A percentile compares a stretch with the other conserved stretches of the same genome.
These are phyloP conservation scores for Naso thynnoides DNA, from an alignment of 2,797 vertebrate genomes.

Conservation along the genomic window DNA sequence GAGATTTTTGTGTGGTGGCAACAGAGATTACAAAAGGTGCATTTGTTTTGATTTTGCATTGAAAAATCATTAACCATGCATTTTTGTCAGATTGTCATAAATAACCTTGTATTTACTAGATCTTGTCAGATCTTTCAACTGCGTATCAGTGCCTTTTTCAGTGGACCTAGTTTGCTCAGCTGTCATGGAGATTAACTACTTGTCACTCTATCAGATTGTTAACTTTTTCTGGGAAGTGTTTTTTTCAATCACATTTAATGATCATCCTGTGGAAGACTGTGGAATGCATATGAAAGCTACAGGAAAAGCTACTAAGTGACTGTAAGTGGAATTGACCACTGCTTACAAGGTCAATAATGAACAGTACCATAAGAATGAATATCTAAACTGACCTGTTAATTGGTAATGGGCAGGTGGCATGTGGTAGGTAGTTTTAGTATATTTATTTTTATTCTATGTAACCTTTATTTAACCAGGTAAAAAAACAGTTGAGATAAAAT, in stretches of 20 bases:
- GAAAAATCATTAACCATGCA: neutral
- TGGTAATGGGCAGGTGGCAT: neutral
- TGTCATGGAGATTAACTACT: neutral
- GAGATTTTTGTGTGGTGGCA: conserved; percentile 2
- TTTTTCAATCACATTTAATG: neutral
- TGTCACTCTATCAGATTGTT: neutral
- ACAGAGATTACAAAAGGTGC: neutral
- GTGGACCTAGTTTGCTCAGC: neutral
- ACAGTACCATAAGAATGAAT: neutral
- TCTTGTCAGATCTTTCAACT: neutral
- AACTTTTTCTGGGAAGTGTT: neutral
- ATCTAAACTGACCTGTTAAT: neutral
- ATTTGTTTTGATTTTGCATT: conserved; percentile 4
- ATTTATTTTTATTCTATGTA: too few relatives aligned
- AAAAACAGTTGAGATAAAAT: too few relatives aligned
- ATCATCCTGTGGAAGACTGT: neutral
- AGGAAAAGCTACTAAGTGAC: neutral
- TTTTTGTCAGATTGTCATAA: neutral
- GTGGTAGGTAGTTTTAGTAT: neutral
- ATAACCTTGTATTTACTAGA: neutral
- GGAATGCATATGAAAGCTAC: neutral
- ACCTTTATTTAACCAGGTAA: too few relatives aligned
- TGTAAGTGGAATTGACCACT: neutral
- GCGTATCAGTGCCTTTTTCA: neutral
- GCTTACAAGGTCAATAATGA: neutral